Base-by-base conservation (phyloP, 2,113 vertebrate species). In the Carassius gibelio region DNA sequence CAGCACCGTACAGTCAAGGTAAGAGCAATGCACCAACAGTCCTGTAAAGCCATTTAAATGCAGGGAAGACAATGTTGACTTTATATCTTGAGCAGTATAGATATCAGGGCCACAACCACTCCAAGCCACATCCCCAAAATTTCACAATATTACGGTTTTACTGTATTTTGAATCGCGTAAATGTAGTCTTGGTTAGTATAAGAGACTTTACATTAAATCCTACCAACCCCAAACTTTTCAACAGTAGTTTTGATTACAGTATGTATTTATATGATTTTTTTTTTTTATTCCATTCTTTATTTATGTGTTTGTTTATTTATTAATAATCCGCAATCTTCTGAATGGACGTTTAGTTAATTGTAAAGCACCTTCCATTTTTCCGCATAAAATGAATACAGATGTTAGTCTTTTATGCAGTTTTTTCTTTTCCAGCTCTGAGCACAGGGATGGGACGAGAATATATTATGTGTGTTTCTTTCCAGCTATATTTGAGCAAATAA, bases 1-100 rank as follows among this genome's bases (percentile, higher is more conserved):
- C 96, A 98, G 88, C 96, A 98, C 95, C 95, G 98, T 89, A 98
- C 95, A 0, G 97, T 99, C 92, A 99, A 98, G 97, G 97, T 99
- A 72, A 72, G 23, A 76, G n/a, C 72, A 48, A 6, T 8, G 72
- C 42, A 15, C 23, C 17, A 19, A 21, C 9, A 23, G 76, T 78
- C 21, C 23, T 26, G 38, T 64, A 10, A 26, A 64, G 13, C 23
- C 77, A 26, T 42, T 71, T 71, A 4, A 69, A 38, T 4, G 5
- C 1, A 1, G 21, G 11, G 5, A 45, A n/a, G 21, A 75, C 8
- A n/a, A 8, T 50, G 71, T 1, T 15, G 71, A 75, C 6, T 23
- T 21, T 21, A 4, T 34, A 68, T 68, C 64, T 68, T 68, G 34
- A 68, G 64, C 30, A 59, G 55, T 19, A 21, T 17, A 57, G 17